phyloP scores from a whole-genome alignment of 2,888 invertebrate species.

The Megamerina dolium region DNA sequence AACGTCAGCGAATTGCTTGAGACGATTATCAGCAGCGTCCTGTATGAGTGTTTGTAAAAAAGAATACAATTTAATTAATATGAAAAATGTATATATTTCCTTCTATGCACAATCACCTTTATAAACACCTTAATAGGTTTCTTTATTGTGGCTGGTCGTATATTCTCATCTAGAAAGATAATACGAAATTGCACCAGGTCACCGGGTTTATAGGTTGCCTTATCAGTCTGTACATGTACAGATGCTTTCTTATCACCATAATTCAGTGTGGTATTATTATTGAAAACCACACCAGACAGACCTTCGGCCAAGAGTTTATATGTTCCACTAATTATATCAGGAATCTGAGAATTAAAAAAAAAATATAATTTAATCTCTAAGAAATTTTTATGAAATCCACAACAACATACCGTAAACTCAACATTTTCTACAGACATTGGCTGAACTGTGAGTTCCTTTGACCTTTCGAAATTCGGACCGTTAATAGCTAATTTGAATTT shows the following conservation, averaged over 20 bases:
- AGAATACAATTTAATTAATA: not conserved
- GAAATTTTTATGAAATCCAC: not conserved
- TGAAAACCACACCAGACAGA: slow-evolving; percentile 65
- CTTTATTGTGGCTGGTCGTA: slow-evolving; percentile 56
- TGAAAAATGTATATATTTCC: not conserved
- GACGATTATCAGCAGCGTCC: slow-evolving; percentile 72
- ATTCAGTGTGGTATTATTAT: slow-evolving; percentile 63
- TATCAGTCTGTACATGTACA: slow-evolving; percentile 86
- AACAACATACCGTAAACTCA: not conserved
- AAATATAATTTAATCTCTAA: not conserved
- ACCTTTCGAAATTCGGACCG: not conserved
- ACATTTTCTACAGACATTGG: not conserved
- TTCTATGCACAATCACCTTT: too few relatives aligned
- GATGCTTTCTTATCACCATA: slow-evolving; percentile 65
- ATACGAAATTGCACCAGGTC: slow-evolving; percentile 70
- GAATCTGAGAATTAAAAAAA: slow-evolving; percentile 13
- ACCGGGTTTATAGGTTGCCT: slow-evolving; percentile 83
- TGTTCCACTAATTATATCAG: slow-evolving; percentile 28
- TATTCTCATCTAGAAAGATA: slow-evolving; percentile 65
- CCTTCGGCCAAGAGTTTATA: slow-evolving; percentile 51
- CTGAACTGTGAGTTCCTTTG: not conserved
- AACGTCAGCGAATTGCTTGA: slow-evolving; percentile 71
- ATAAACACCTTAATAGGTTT: too few relatives aligned
- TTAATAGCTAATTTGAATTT: not conserved
- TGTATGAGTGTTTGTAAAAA: slow-evolving; percentile 35